A percentile compares a stretch with the other conserved stretches of the same genome.
phyloP scores from a whole-genome alignment of 2,113 vertebrate genomes.

The Sclerurus mexicanus region DNA sequence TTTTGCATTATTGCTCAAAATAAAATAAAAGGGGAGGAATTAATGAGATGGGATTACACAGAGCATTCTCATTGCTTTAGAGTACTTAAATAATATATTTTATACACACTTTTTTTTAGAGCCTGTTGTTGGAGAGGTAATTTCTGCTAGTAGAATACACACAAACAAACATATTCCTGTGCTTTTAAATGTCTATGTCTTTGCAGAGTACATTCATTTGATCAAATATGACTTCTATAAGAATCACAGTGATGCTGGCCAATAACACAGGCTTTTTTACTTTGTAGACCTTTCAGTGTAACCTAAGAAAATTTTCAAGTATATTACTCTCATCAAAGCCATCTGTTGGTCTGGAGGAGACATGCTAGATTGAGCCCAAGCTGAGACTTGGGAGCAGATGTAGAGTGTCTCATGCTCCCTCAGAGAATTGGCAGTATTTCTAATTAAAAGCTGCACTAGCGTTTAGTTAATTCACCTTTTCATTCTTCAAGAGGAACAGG shows the following conservation, averaged over 20 bases:
- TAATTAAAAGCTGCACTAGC: background rate
- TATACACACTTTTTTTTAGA: background rate
- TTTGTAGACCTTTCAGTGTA: background rate
- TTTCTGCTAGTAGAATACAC: background rate
- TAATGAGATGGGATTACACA: background rate
- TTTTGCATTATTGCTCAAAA: background rate
- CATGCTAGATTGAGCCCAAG: background rate
- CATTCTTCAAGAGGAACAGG: background rate
- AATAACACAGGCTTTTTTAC: background rate
- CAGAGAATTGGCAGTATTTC: background rate
- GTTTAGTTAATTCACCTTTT: background rate
- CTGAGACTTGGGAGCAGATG: background rate
- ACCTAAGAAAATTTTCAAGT: background rate
- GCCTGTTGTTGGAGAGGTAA: background rate
- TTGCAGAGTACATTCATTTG: background rate
- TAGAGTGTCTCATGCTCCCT: background rate
- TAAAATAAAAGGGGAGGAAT: accelerated
- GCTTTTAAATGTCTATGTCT: background rate
- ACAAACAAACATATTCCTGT: background rate
- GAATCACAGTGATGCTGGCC: background rate
- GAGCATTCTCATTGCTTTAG: background rate
- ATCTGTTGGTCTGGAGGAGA: background rate
- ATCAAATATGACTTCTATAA: background rate
- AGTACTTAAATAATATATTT: background rate
- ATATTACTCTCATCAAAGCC: background rate